phyloP scores from a whole-genome alignment of 1,140 invertebrate species.

The Anadara kagoshimensis region DNA sequence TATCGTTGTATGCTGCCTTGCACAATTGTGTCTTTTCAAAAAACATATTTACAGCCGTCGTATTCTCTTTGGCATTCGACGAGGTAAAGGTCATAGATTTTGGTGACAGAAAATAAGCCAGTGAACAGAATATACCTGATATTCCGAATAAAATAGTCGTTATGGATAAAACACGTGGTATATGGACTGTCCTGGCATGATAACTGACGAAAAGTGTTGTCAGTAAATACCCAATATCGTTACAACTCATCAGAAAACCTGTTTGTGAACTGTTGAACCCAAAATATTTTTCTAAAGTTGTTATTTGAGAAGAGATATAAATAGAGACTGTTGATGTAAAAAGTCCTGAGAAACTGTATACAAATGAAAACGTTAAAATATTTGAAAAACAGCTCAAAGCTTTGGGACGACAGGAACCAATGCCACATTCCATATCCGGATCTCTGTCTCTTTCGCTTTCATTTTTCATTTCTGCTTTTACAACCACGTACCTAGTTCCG shows the following conservation, averaged over 20 bases:
- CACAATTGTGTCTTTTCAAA: neutral
- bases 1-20: neutral
- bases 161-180: constrained; percentile 38
- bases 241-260: constrained; percentile 46
- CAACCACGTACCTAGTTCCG: too few relatives aligned
- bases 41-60: neutral
- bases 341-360: constrained; percentile 21
- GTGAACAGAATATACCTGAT: constrained; percentile 35
- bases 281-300: constrained; percentile 52
- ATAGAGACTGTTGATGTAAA: constrained; percentile 10
- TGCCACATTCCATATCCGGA: too few relatives aligned
- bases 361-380: too few relatives aligned
- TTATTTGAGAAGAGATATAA: constrained; percentile 49
- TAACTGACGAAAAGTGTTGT: constrained; percentile 40
- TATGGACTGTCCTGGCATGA: constrained; percentile 42
- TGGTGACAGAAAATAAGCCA: constrained; percentile 33
- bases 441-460: too few relatives aligned
- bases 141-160: constrained; percentile 40
- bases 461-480: too few relatives aligned
- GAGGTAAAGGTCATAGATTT: too few relatives aligned
- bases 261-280: constrained; percentile 45
- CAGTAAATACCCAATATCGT: constrained; percentile 43
- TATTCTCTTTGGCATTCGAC: neutral
- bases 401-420: too few relatives aligned
- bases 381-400: too few relatives aligned